Percentiles rank a stretch among this genome's conserved stretches.
Evolutionary conservation across 2,888 invertebrate genomes (phyloP).

Genomic region (Cheilosia vernalis): DNA sequence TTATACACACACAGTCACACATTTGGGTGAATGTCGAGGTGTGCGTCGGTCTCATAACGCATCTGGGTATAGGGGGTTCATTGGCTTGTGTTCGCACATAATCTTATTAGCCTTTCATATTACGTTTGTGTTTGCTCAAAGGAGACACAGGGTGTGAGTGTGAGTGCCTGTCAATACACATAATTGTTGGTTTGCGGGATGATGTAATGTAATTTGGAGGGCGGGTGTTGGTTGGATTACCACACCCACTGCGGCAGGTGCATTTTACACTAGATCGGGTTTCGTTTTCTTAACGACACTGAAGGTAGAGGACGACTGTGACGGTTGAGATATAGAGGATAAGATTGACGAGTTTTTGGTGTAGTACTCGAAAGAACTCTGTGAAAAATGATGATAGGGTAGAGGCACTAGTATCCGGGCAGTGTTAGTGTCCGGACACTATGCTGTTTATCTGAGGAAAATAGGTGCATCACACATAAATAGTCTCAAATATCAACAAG

Average conservation of each 20-base stretch:
- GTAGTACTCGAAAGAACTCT: too few relatives aligned
- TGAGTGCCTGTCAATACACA: not conserved
- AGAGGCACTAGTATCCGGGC: too few relatives aligned
- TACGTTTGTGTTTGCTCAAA: conserved; percentile 11
- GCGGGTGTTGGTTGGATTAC: not conserved
- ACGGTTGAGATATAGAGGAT: too few relatives aligned
- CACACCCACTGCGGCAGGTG: not conserved
- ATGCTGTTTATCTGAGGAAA: too few relatives aligned
- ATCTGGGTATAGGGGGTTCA: not conserved
- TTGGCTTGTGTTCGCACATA: conserved; percentile 11
- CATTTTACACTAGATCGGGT: not conserved
- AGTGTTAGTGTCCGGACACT: too few relatives aligned
- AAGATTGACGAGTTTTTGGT: too few relatives aligned
- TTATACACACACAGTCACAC: not conserved
- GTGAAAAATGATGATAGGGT: too few relatives aligned
- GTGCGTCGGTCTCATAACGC: not conserved
- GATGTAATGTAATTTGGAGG: conserved; percentile 11
- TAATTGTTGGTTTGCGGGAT: conserved; percentile 8
- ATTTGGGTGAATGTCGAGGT: not conserved
- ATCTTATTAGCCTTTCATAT: conserved; percentile 15
- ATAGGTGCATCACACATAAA: too few relatives aligned
- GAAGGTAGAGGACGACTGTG: too few relatives aligned
- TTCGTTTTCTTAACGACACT: too few relatives aligned
- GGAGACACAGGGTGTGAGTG: conserved; percentile 2
- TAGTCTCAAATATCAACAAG: too few relatives aligned